phyloP scores from a whole-genome alignment of 2,113 vertebrate genomes.

The crab-eating macaque (Macaca fascicularis) region T2T-MFA8v1.1 NC_088381.1:77645001-77645500 shows the following conservation, averaged over 20 bases:
- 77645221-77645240: constrained; percentile 9
- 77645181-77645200: neutral
- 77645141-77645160: constrained; percentile 4
- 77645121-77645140: neutral
- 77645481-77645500: neutral
- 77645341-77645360: constrained; percentile 41
- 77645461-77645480: neutral
- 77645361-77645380: neutral
- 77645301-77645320: neutral
- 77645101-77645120: neutral
- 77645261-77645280: neutral
- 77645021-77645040: neutral
- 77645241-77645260: constrained; percentile 37
- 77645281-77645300: neutral
- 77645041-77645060: neutral
- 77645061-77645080: neutral
- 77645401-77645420: neutral
- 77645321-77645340: constrained; percentile 3
- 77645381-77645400: constrained; percentile 26
- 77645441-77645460: neutral
- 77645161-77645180: neutral
- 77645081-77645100: neutral
- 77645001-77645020: neutral
- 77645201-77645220: constrained; percentile 38
- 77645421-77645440: neutral